Evolutionary conservation across 1,140 invertebrate species (phyloP).

Genomic region (Tachypleus tridentatus): DNA sequence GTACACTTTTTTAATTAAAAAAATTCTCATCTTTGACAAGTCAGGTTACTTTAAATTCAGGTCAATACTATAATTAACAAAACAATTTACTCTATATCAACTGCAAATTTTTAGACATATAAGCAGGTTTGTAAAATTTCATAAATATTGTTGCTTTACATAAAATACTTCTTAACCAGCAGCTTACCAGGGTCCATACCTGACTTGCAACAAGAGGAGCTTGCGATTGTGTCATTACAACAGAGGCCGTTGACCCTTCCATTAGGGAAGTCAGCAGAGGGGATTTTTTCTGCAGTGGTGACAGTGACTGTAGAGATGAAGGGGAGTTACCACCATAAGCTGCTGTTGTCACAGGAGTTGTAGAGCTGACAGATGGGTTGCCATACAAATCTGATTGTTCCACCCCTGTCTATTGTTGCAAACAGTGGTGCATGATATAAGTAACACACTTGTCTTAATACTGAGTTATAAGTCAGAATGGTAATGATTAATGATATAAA

Average conservation of each 20-base stretch:
- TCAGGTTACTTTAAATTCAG: no score
- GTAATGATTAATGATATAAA: no score
- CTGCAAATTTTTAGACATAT: no score
- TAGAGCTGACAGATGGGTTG: neutral
- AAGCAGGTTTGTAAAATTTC: no score
- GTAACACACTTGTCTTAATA: neutral
- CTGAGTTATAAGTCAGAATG: no score
- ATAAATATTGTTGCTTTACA: no score
- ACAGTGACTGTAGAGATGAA: constrained; percentile 25
- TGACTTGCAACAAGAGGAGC: constrained; percentile 28
- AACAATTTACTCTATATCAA: no score
- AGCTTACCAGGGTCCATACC: constrained; percentile 23
- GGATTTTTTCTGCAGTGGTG: constrained; percentile 30
- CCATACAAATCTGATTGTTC: constrained; percentile 22
- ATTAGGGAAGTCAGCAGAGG: constrained; percentile 30
- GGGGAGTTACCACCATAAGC: constrained; percentile 10
- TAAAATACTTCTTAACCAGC: no score
- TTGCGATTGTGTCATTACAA: constrained; percentile 21
- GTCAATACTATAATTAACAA: no score
- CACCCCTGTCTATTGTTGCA: constrained; percentile 13
- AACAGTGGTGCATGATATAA: neutral
- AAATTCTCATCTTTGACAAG: no score
- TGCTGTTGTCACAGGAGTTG: constrained; percentile 9
- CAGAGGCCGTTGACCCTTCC: constrained; percentile 29
- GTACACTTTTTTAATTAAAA: no score